Evolutionary conservation across 2,888 invertebrate genomes (phyloP).

Genomic region (Lymantria monacha): DNA sequence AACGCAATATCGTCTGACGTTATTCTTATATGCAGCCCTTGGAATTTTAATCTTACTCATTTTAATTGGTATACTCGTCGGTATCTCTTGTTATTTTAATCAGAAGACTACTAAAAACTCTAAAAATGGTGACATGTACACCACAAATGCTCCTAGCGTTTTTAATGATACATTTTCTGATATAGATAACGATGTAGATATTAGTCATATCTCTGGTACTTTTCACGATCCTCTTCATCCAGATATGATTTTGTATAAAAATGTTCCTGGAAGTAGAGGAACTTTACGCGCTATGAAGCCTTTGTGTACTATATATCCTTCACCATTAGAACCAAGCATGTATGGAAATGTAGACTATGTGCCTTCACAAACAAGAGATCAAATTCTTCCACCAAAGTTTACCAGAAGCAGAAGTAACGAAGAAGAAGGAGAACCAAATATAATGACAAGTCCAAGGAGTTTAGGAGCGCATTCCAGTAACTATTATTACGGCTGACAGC

Average conservation of each 20-base stretch:
- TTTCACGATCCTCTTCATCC: conserved; percentile 74
- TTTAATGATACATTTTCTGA: conserved; percentile 71
- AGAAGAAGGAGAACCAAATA: conserved; percentile 49
- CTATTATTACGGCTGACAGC: conserved; percentile 70
- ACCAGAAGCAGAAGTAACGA: conserved; percentile 54
- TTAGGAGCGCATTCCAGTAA: conserved; percentile 66
- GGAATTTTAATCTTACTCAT: conserved; percentile 45
- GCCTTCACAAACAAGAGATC: conserved; percentile 53
- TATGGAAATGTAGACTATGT: conserved; percentile 69
- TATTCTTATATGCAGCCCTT: conserved; percentile 50
- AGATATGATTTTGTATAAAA: conserved; percentile 74
- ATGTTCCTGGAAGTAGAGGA: conserved; percentile 59
- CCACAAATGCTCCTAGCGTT: conserved; percentile 70
- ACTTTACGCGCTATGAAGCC: conserved; percentile 73
- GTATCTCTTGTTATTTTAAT: conserved; percentile 52
- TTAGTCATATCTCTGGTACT: conserved; percentile 73
- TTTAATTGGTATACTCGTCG: conserved; percentile 41
- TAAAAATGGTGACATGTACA: conserved; percentile 72
- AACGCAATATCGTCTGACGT: conserved; percentile 21
- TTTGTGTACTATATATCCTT: conserved; percentile 70
- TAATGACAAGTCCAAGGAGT: conserved; percentile 69
- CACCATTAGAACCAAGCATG: conserved; percentile 63
- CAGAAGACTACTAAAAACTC: conserved; percentile 48
- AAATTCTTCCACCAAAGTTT: conserved; percentile 39
- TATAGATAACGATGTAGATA: conserved; percentile 69